Evolutionary conservation across 64 coral and sea anemone species (phyloP).

Genomic region (Montipora capricornis): DNA sequence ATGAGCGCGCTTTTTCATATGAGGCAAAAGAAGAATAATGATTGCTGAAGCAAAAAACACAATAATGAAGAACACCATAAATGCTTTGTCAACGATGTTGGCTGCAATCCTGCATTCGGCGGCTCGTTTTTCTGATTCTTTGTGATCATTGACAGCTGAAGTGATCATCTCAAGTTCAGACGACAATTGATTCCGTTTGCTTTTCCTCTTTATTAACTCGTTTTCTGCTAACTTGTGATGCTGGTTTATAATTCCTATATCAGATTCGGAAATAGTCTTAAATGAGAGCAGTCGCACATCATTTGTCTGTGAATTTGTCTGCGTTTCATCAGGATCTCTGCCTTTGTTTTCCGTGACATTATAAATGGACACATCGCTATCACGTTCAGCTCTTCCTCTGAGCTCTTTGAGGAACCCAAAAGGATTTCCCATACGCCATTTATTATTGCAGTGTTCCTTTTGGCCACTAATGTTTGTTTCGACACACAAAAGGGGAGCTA

Average conservation of each 20-base stretch:
- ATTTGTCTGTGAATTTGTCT: not conserved
- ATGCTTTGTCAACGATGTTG: conserved; percentile 80
- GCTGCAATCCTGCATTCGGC: conserved; percentile 76
- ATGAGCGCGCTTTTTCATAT: not conserved
- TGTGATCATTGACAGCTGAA: conserved; percentile 47
- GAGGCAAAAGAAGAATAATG: conserved; percentile 71
- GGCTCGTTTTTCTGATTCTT: conserved; percentile 26
- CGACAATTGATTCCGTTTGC: not conserved
- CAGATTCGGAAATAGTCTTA: not conserved
- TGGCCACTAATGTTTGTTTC: conserved; percentile 1
- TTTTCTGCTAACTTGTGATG: not conserved
- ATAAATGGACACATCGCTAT: conserved; percentile 8
- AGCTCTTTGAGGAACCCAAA: not conserved
- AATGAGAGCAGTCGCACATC: not conserved
- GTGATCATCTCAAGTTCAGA: conserved; percentile 63
- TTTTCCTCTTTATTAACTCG: not conserved
- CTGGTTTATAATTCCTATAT: not conserved
- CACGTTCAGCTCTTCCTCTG: not conserved
- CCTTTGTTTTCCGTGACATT: not conserved
- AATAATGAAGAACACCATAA: conserved; percentile 75
- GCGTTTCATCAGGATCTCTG: not conserved
- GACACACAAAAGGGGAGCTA: conserved; percentile 64
- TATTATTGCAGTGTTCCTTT: not conserved
- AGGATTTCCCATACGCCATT: not conserved
- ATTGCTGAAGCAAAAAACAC: conserved; percentile 72